Percentiles rank a stretch among this genome's conserved stretches.
phyloP scores from a whole-genome alignment of 64 coral and sea anemone species.

The Montipora capricornis region DNA sequence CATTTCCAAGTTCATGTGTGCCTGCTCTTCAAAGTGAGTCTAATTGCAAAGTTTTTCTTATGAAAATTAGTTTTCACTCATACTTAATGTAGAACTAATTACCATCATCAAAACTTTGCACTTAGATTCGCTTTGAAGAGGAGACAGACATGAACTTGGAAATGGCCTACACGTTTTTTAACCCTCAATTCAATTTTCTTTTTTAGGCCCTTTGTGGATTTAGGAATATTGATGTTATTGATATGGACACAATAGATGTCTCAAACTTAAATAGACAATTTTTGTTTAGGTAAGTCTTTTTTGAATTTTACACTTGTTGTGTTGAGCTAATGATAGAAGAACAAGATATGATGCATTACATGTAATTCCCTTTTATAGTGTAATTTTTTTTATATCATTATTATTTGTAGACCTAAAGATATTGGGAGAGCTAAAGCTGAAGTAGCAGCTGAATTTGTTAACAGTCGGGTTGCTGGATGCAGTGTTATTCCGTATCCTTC shows the following conservation, averaged over 20 bases:
- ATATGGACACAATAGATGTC: slow-evolving; percentile 99
- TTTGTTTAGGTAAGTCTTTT: slow-evolving; percentile 80
- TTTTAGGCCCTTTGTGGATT: slow-evolving; percentile 91
- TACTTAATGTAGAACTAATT: too few species aligned
- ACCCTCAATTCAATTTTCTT: background rate
- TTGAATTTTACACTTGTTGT: background rate
- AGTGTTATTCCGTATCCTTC: slow-evolving; percentile 92
- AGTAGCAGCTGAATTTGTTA: slow-evolving; percentile 95
- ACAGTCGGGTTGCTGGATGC: slow-evolving; percentile 86
- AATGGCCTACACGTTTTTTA: background rate
- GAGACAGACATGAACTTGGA: too few species aligned
- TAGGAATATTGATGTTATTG: slow-evolving; percentile 97
- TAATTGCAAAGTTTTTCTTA: too few species aligned
- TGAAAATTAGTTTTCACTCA: too few species aligned
- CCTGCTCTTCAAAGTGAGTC: too few species aligned
- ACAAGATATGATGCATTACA: too few species aligned
- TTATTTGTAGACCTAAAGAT: slow-evolving; percentile 82
- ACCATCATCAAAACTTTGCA: too few species aligned
- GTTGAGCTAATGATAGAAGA: background rate
- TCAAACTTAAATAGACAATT: slow-evolving; percentile 99
- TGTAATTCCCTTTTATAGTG: background rate
- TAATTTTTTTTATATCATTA: too few species aligned
- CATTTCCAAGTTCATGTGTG: too few species aligned
- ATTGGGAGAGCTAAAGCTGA: slow-evolving; percentile 91
- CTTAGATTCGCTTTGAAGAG: too few species aligned